phyloP scores from a whole-genome alignment of 2,797 vertebrate species.

The Dendrocincla fuliginosa region DNA sequence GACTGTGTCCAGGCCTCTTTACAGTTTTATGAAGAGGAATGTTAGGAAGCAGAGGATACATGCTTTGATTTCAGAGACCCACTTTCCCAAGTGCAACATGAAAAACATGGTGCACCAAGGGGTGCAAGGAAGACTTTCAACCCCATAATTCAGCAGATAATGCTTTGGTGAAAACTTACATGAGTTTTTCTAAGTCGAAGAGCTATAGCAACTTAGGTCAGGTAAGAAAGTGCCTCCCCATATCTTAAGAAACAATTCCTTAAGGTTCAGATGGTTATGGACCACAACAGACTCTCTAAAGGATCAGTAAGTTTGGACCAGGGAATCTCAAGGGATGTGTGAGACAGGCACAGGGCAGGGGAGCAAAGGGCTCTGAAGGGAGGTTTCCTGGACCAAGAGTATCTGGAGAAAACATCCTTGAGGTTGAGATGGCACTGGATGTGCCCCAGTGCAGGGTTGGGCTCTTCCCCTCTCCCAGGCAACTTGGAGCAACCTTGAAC shows the following conservation, averaged over 20 bases:
- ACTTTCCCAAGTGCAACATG: not conserved
- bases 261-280: not conserved
- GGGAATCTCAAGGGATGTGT: conserved; percentile 37
- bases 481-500: not conserved
- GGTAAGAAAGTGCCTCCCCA: not conserved
- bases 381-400: not conserved
- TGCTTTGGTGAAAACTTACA: not conserved
- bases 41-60: not conserved
- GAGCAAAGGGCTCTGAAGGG: not conserved
- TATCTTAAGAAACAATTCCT: not conserved
- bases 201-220: not conserved
- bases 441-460: not conserved
- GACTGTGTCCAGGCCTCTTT: not conserved
- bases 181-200: not conserved
- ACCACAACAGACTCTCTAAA: not conserved
- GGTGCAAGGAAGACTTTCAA: not conserved
- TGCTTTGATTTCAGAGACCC: not conserved
- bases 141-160: not conserved
- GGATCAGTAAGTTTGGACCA: not conserved
- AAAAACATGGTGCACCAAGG: not conserved
- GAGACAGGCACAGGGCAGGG: not conserved
- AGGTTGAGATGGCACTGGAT: not conserved
- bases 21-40: not conserved
- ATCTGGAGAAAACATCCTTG: not conserved
- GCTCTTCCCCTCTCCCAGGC: not conserved